These are phyloP conservation scores for Timema cristinae DNA, from an alignment of 2,888 invertebrate genomes.

Conservation along the genomic window DNA sequence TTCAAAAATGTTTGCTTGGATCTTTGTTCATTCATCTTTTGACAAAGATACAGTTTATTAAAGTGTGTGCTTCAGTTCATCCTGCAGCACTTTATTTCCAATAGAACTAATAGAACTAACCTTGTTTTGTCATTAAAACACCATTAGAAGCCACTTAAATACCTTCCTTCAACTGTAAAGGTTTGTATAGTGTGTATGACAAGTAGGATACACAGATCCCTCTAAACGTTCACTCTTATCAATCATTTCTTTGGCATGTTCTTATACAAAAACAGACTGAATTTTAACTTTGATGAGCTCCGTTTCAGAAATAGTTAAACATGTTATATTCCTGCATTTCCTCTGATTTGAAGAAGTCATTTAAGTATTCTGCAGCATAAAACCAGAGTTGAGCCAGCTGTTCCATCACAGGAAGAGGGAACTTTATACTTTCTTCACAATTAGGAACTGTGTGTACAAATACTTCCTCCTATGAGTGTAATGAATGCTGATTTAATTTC, in stretches of 20 bases:
- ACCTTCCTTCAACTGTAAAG: not conserved
- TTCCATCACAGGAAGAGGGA: slow-evolving; percentile 5
- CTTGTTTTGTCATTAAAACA: not conserved
- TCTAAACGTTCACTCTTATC: not conserved
- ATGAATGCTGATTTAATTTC: not conserved
- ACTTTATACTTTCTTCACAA: not conserved
- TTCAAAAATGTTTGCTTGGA: not conserved
- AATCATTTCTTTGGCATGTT: not conserved
- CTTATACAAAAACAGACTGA: not conserved
- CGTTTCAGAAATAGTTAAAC: no score
- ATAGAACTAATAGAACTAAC: no score
- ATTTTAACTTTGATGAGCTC: not conserved
- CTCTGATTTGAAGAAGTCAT: not conserved
- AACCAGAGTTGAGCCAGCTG: not conserved
- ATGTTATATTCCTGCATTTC: not conserved
- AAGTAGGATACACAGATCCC: not conserved
- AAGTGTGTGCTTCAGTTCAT: no score
- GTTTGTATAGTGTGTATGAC: no score
- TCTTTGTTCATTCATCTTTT: not conserved
- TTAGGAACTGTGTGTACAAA: not conserved
- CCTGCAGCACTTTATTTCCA: no score
- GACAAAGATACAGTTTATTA: not conserved
- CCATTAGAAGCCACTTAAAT: not conserved
- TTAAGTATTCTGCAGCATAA: not conserved
- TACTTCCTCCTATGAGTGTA: not conserved